Conservation (phyloP, 2,797 vertebrate species). For the Sarcoramphus papa region DNA sequence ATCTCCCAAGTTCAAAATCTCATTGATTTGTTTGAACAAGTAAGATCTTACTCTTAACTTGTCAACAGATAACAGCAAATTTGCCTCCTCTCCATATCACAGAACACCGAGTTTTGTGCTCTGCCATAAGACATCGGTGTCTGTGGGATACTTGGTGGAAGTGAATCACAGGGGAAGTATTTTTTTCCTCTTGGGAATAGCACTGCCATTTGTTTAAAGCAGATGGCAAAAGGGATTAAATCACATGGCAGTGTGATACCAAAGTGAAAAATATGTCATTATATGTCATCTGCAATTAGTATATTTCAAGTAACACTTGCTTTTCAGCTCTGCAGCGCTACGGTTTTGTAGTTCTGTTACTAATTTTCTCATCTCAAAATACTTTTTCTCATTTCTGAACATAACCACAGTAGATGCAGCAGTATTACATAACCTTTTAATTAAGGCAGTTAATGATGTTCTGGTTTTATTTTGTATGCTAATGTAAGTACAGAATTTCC, state of each 20-base stretch:
- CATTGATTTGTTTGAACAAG: background rate
- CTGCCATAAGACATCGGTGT: background rate
- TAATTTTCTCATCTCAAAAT: constrained; percentile 8
- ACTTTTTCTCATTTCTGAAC: background rate
- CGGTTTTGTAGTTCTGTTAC: background rate
- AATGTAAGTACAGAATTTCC: background rate
- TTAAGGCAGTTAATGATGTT: background rate
- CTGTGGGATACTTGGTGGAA: constrained; percentile 15
- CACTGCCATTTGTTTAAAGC: constrained; percentile 45
- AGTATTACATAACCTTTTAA: constrained; percentile 40
- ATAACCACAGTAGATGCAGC: constrained; percentile 22
- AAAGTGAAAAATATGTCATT: constrained; percentile 26
- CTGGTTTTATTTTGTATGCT: background rate
- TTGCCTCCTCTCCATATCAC: background rate
- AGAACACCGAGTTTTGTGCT: background rate
- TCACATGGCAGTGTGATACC: background rate
- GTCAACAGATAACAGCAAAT: background rate
- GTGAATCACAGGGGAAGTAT: constrained; percentile 27
- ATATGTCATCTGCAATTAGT: constrained; percentile 27
- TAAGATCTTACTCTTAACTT: background rate
- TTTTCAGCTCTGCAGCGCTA: background rate
- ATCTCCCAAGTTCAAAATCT: background rate
- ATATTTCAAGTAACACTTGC: background rate
- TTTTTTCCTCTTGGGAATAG: constrained; percentile 25
- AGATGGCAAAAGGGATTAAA: constrained; percentile 54